A percentile compares a stretch with the other conserved stretches of the same genome.
Conservation (phyloP, 1,140 invertebrate genomes). For the Trichonephila clavata region DNA sequence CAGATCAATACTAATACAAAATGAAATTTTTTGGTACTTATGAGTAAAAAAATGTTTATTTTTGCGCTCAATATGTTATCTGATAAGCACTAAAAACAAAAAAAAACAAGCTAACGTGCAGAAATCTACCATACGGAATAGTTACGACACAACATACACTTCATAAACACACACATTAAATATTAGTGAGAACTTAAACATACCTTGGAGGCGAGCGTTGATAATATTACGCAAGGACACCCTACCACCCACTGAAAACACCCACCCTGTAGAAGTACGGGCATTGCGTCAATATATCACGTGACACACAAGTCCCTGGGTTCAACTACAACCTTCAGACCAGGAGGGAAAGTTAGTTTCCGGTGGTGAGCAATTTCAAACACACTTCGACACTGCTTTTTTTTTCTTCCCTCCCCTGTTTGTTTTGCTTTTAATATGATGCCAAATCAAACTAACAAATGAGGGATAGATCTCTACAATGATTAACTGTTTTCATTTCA, state of each 20-base stretch:
- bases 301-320: slow-evolving; percentile 75
- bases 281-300: slow-evolving; percentile 77
- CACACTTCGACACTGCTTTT: slow-evolving; percentile 53
- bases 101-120: not conserved
- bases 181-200: slow-evolving; percentile 6
- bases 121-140: not conserved
- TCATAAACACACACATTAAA: not conserved
- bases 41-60: not conserved
- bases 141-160: not conserved
- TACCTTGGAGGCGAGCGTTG: slow-evolving; percentile 63
- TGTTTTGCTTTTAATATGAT: slow-evolving; percentile 71
- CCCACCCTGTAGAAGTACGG: slow-evolving; percentile 76
- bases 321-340: slow-evolving; percentile 74
- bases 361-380: slow-evolving; percentile 75
- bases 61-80: slow-evolving; percentile 8
- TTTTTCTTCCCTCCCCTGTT: slow-evolving; percentile 57
- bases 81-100: not conserved
- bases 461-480: not conserved
- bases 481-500: not conserved
- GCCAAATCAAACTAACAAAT: slow-evolving; percentile 71
- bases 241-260: slow-evolving; percentile 77
- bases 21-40: not conserved
- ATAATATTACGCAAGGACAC: slow-evolving; percentile 73
- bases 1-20: not conserved
- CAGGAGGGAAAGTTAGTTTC: slow-evolving; percentile 73